A percentile compares a stretch with the other conserved stretches of the same genome.
These are phyloP conservation scores for Ormyrus thymus DNA, from an alignment of 2,888 invertebrate genomes.

Conservation along the genomic window DNA sequence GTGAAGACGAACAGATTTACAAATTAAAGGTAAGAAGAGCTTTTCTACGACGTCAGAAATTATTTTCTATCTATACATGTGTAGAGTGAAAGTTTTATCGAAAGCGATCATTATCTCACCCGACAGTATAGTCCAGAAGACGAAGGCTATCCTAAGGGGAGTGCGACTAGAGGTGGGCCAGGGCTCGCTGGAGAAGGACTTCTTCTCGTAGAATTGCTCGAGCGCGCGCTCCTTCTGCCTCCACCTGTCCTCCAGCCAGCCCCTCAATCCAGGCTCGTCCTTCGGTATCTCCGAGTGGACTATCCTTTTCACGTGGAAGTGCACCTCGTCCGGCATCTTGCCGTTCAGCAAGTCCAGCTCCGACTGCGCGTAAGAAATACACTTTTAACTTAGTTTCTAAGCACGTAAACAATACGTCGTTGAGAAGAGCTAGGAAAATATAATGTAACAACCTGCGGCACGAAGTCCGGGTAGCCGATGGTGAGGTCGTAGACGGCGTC, in stretches of 20 bases:
- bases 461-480: conserved; percentile 86
- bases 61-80: too few relatives aligned
- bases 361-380: conserved; percentile 74
- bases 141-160: conserved; percentile 77
- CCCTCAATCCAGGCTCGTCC: conserved; percentile 78
- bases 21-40: not conserved
- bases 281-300: conserved; percentile 78
- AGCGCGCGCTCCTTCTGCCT: conserved; percentile 80
- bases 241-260: conserved; percentile 83
- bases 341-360: conserved; percentile 84
- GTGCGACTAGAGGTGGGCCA: conserved; percentile 71
- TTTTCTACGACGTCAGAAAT: not conserved
- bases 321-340: conserved; percentile 84
- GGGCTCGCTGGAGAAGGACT: conserved; percentile 74
- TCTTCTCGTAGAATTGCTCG: conserved; percentile 78
- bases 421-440: too few relatives aligned
- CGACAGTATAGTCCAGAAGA: conserved; percentile 79
- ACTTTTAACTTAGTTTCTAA: too few relatives aligned
- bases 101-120: conserved; percentile 13
- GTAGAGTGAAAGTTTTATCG: too few relatives aligned
- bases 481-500: conserved; percentile 91
- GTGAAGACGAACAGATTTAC: not conserved
- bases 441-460: conserved; percentile 75
- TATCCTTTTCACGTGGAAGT: conserved; percentile 85
- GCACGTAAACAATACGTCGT: too few relatives aligned